phyloP scores from a whole-genome alignment of 2,113 vertebrate species.

The Eonycteris spelaea region DNA sequence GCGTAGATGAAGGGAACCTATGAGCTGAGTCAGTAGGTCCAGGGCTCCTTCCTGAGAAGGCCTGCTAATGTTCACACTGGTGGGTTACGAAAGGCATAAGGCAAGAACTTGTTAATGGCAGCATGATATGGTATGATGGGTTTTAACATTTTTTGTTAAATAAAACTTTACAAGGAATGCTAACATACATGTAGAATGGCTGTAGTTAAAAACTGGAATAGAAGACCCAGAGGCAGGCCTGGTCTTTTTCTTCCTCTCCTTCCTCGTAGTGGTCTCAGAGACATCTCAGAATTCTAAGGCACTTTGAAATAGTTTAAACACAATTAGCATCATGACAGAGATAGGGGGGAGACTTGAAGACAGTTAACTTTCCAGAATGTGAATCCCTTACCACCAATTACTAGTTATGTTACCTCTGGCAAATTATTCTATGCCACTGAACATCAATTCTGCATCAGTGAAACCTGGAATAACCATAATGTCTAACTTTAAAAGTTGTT shows the following conservation, averaged over 20 bases:
- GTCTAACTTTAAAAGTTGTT: not conserved
- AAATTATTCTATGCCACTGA: not conserved
- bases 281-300: not conserved
- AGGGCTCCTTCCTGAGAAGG: no score
- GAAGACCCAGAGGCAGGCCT: not conserved
- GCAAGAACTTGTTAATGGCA: no score
- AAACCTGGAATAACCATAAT: not conserved
- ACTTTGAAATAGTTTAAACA: not conserved
- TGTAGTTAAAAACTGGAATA: not conserved
- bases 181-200: not conserved
- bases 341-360: not conserved
- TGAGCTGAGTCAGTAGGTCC: no score
- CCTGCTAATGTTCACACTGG: no score
- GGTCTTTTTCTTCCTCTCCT: not conserved
- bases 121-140: not conserved
- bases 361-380: not conserved
- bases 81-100: no score
- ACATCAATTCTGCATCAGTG: not conserved
- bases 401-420: not conserved
- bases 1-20: no score
- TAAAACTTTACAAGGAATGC: not conserved
- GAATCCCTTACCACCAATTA: not conserved
- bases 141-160: not conserved
- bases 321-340: not conserved
- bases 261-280: not conserved